Evolutionary conservation across 2,113 vertebrate species (phyloP), one percentile per base, ranked within the genome.

Genomic region (Psammodynastes pulverulentus): DNA sequence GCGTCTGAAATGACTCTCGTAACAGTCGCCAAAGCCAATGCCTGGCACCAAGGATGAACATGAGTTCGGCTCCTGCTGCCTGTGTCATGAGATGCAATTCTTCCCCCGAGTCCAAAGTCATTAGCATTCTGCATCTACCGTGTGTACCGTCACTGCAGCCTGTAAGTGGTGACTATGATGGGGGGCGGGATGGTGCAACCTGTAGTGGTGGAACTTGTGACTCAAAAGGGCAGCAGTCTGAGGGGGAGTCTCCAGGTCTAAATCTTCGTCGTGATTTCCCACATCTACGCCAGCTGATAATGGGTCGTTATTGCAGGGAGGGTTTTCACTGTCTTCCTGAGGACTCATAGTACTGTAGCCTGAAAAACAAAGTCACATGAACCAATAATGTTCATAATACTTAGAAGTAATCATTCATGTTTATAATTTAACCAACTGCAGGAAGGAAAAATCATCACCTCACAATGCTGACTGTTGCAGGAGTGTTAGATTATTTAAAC

Each of bases 311-410:
- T 98, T 99, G 95, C 99, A 98, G 0, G 99, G 99, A 0, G 99
- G 99, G 93, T 99, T 99, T 95, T 99, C 99, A 0, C 99, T 99
- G 97, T 99, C 99, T 93, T 99, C 99, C 96, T 99, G 99, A 0
- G 99, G 99, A 93, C 99, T 99, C 99, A 99, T 99, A 39, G 99
- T 99, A 96, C 99, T 99, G 96, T 99, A 99, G 54, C 99, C 99
- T 99, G 94, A 51, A 92, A 95, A 62, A 94, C 0, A 85, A 45
- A 93, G 24, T 34, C 51, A 53, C 46, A 39, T 21, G 24, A 6
- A 0, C 17, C 24, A 89, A 0, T 56, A 85, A 10, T 0, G 86
- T 6, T 53, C 13, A 12, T 29, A 4, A 46, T 49, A 86, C 49
- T n/a, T 84, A 92, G 26, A 26, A 19, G 9, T 1, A 0, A 26